phyloP scores from a whole-genome alignment of 1,140 invertebrate genomes.

The Steinernema feltiae region DNA sequence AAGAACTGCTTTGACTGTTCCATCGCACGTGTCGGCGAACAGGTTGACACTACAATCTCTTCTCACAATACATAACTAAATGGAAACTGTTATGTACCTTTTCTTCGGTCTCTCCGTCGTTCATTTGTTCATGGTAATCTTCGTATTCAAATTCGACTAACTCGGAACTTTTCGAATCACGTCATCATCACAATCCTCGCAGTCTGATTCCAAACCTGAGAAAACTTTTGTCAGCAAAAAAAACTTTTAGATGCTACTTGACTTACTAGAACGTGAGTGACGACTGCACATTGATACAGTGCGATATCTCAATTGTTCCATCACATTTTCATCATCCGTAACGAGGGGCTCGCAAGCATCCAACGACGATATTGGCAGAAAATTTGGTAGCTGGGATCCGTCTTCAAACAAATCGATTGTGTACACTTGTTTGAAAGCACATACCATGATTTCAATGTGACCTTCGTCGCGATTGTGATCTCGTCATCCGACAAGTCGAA shows the following conservation, averaged over 20 bases:
- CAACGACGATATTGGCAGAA: conserved; percentile 11
- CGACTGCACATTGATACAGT: conserved; percentile 12
- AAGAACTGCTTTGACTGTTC: not conserved
- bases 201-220: not conserved
- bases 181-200: not conserved
- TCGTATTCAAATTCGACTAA: not conserved
- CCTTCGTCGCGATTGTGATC: conserved; percentile 17
- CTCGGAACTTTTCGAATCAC: not conserved
- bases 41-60: not conserved
- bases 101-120: conserved; percentile 17
- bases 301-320: conserved; percentile 29
- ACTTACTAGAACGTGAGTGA: not conserved
- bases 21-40: not conserved
- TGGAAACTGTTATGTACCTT: not conserved
- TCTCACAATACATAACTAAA: not conserved
- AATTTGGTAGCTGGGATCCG: conserved; percentile 16
- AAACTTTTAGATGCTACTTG: not conserved
- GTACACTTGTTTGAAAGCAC: not conserved
- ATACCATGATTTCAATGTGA: conserved; percentile 10
- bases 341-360: conserved; percentile 30
- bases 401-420: conserved; percentile 12
- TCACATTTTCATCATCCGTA: conserved; percentile 31
- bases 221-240: not conserved
- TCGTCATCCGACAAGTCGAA: conserved; percentile 62
- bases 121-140: conserved; percentile 19